Conservation (phyloP, 2,797 vertebrate species). For the Crocidura indochinensis region DNA sequence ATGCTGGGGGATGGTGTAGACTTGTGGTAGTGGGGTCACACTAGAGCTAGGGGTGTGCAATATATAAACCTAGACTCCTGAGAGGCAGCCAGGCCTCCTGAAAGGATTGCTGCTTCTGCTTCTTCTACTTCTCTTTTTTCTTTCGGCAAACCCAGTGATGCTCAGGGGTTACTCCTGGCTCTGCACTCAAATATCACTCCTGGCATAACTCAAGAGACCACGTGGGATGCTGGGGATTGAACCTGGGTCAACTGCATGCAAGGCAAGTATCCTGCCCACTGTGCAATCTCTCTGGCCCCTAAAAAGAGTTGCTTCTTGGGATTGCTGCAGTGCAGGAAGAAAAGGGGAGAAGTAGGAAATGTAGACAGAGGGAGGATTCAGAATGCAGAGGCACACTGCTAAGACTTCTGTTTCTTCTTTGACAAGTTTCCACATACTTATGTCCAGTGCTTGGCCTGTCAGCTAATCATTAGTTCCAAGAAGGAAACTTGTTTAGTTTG, state of each 20-base stretch:
- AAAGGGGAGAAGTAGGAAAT: not conserved
- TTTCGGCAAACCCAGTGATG: too few species aligned
- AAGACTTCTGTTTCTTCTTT: constrained; percentile 59
- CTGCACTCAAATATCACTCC: too few species aligned
- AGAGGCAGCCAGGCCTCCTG: not conserved
- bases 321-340: not conserved
- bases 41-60: too few species aligned
- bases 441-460: constrained; percentile 23
- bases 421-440: constrained; percentile 68
- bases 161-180: too few species aligned
- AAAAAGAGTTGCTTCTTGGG: not conserved
- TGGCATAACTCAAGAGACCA: too few species aligned
- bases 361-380: constrained; percentile 36
- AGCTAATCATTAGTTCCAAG: not conserved
- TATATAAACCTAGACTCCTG: not conserved
- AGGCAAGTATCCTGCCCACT: too few species aligned
- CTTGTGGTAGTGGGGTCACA: too few species aligned
- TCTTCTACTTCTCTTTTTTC: too few species aligned
- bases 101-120: not conserved
- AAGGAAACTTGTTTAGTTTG: constrained; percentile 37
- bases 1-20: too few species aligned
- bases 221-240: too few species aligned
- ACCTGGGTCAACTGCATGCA: too few species aligned
- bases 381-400: constrained; percentile 44
- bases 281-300: not conserved